phyloP scores from a whole-genome alignment of 2,888 invertebrate genomes.

The Phymatocera aterrima region DNA sequence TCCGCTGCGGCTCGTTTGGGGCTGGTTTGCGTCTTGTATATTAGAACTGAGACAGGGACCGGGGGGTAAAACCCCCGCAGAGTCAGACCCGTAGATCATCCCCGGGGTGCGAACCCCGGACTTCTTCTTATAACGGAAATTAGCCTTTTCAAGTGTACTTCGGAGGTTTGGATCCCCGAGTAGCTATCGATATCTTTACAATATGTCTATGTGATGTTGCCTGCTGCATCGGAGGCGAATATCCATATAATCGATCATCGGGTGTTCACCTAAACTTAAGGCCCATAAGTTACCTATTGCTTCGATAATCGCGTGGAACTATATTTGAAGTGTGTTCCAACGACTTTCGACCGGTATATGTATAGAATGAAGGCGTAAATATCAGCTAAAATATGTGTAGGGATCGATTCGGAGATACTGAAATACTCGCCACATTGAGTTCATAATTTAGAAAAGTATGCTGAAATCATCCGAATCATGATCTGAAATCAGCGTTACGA shows the following conservation, averaged over 20 bases:
- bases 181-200: background rate
- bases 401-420: background rate
- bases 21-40: constrained; percentile 47
- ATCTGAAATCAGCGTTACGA: too few relatives aligned
- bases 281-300: too few relatives aligned
- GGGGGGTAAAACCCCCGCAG: constrained; percentile 61
- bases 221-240: background rate
- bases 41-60: constrained; percentile 52
- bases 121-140: constrained; percentile 36
- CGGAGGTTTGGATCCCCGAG: constrained; percentile 11
- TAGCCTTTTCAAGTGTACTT: constrained; percentile 21
- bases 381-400: too few relatives aligned
- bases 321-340: too few relatives aligned
- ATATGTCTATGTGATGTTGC: background rate
- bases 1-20: constrained; percentile 63
- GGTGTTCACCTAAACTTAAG: background rate
- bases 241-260: constrained; percentile 5
- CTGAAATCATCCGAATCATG: background rate
- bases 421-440: too few relatives aligned
- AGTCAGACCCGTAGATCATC: constrained; percentile 70
- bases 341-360: too few relatives aligned
- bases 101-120: constrained; percentile 62
- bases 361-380: too few relatives aligned
- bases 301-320: too few relatives aligned
- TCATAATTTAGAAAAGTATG: background rate